phyloP scores from a whole-genome alignment of 1,140 invertebrate genomes.

The Rhynchophorus ferrugineus region DNA sequence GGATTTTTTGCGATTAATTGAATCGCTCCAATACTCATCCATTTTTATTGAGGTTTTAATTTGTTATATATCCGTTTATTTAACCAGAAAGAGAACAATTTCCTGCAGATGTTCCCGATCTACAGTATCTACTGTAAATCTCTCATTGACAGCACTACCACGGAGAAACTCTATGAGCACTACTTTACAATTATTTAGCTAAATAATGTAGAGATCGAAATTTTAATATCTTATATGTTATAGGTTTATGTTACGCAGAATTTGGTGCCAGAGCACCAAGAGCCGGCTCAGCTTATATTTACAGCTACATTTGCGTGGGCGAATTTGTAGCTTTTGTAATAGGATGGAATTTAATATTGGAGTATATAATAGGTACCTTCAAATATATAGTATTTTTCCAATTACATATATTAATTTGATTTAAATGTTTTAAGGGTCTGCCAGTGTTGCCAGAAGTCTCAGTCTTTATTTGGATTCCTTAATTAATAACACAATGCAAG shows the following conservation, averaged over 20 bases:
- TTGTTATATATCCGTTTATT: too few species aligned
- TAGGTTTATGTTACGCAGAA: slow-evolving; percentile 73
- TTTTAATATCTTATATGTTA: slow-evolving; percentile 24
- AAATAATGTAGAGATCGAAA: neutral
- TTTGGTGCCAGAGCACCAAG: slow-evolving; percentile 77
- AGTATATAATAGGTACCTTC: slow-evolving; percentile 75
- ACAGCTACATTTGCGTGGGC: slow-evolving; percentile 81
- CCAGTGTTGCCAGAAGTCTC: slow-evolving; percentile 75
- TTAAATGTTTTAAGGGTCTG: slow-evolving; percentile 56
- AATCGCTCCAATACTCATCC: too few species aligned
- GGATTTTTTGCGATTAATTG: too few species aligned
- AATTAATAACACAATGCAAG: slow-evolving; percentile 51
- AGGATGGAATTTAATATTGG: slow-evolving; percentile 86
- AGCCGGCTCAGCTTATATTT: slow-evolving; percentile 77
- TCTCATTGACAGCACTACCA: too few species aligned
- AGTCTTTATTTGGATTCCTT: slow-evolving; percentile 65
- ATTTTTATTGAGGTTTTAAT: too few species aligned
- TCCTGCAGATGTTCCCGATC: too few species aligned
- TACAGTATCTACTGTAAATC: too few species aligned
- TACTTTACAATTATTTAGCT: too few species aligned
- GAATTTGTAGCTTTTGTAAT: slow-evolving; percentile 72
- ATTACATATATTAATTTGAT: neutral
- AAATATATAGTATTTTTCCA: neutral
- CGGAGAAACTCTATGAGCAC: too few species aligned
- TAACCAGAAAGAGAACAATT: too few species aligned